Percentiles rank a stretch among this genome's conserved stretches.
phyloP scores from a whole-genome alignment of 1,140 invertebrate species.

The Heterodera schachtii region DNA sequence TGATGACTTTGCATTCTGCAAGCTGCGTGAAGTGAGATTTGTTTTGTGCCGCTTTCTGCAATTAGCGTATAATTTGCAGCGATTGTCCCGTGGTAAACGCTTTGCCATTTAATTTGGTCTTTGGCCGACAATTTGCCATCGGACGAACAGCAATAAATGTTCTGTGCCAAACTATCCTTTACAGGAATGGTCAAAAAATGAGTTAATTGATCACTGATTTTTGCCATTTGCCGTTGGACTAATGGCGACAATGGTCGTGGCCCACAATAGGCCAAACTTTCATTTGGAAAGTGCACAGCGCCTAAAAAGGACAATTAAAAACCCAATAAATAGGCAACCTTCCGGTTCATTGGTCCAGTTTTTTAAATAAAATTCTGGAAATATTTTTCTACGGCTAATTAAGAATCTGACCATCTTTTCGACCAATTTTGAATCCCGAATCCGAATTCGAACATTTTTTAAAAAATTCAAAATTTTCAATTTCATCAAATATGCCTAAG shows the following conservation, averaged over 20 bases:
- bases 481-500: no score
- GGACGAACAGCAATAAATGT: background rate
- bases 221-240: background rate
- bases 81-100: background rate
- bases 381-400: no score
- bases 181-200: background rate
- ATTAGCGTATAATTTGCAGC: background rate
- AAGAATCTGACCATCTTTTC: no score
- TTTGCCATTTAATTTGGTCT: background rate
- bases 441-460: no score
- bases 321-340: no score
- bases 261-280: background rate
- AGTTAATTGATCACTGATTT: background rate
- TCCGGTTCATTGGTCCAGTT: no score
- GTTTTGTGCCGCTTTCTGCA: background rate
- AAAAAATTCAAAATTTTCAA: no score
- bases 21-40: background rate
- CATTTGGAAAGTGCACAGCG: background rate
- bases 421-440: no score
- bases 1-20: no score
- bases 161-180: background rate
- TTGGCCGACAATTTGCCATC: background rate
- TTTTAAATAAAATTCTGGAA: no score
- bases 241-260: background rate
- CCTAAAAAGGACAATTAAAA: no score